Percentiles rank a stretch among this genome's conserved stretches.
Evolutionary conservation across 2,797 vertebrate species (phyloP).

Genomic region (Spatula versicolor): DNA sequence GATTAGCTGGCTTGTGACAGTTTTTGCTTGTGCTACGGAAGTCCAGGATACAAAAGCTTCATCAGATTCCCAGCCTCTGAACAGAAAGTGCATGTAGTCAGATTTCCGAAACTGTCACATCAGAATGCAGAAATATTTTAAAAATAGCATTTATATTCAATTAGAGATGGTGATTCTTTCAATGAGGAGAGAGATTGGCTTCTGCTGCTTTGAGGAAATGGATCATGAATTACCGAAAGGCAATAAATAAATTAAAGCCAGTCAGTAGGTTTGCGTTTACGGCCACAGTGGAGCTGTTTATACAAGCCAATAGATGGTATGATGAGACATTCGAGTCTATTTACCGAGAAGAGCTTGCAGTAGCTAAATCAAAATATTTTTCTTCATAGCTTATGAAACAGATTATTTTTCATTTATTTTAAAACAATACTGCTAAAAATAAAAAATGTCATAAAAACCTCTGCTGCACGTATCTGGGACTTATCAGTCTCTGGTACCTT

Average conservation of each 20-base stretch:
- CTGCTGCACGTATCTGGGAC: background rate
- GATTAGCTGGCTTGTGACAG: background rate
- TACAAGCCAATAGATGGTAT: background rate
- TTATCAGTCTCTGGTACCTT: background rate
- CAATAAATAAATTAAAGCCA: slow-evolving; percentile 7
- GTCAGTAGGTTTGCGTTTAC: background rate
- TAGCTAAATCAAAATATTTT: background rate
- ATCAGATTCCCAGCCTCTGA: background rate
- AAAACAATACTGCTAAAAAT: background rate
- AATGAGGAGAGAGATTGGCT: background rate
- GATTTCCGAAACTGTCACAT: background rate
- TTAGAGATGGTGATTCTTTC: background rate
- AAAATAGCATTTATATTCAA: background rate
- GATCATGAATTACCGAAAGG: background rate
- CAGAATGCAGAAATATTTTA: background rate
- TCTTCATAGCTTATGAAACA: background rate
- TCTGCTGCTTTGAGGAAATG: background rate
- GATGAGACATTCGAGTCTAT: background rate
- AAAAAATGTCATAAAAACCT: background rate
- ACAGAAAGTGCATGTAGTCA: background rate
- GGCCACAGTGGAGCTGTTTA: background rate
- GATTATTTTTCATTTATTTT: background rate
- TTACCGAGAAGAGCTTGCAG: background rate
- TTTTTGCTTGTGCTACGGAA: background rate
- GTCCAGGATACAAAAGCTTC: background rate